Base-by-base conservation (phyloP, 2,888 invertebrate genomes). In the Dolichopus griseipennis region DNA sequence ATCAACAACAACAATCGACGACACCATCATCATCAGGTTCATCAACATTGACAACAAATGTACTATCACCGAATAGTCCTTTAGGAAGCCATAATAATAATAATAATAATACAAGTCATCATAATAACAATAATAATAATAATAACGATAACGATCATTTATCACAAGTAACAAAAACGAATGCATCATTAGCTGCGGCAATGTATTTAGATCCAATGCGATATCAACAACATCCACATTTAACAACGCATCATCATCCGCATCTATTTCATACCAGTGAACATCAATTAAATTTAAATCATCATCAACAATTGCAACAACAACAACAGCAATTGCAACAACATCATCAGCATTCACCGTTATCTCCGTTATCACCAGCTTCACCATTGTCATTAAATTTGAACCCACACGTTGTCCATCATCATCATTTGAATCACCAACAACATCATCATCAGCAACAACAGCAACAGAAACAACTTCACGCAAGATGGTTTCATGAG, bases 191-290 rank as follows among this genome's bases (percentile, higher is more conserved):
- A 71, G 81, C 81, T 72, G 81, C 81, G 69, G 81, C 81, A 65
- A 81, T 81, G 81, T 81, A 81, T 73, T 81, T 81, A 74, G 81
- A 81, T 75, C 80, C 80, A 66, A 79, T 79, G 78, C 78, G 80
- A 72, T 81, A 81, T 70, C 81, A 81, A 67, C 80, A 81, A 68
- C 81, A 81, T 74, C 80, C 81, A 72, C 80, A 81, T 72, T 72
- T 81, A 68, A 80, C 79, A 75, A 78, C 79, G 73, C 77, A 78
- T 73, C 79, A 79, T 73, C 78, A 78, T 74, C 79, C 79, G 73
- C 80, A 80, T 74, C 76, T 79, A 68, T 79, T 80, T 72, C 80
- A 79, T 69, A 78, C 77, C 69, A 80, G 79, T 75, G 80, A 78
- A 70, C 79, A 70, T 64, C 72, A 69, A 37, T 64, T 64, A 37